phyloP scores from a whole-genome alignment of 1,140 invertebrate species.

The Epicauta chinensis region DNA sequence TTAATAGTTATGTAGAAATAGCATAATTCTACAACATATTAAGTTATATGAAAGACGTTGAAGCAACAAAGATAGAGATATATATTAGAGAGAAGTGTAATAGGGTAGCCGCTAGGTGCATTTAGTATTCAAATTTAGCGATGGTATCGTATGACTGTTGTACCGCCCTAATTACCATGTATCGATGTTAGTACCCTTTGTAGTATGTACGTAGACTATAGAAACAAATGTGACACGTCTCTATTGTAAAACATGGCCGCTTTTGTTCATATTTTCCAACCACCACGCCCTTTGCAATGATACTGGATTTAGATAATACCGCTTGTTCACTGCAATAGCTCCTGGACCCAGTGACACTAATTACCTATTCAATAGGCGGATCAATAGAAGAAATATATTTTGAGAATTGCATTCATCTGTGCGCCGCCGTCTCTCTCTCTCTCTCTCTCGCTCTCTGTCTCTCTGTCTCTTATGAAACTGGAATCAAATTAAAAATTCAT shows the following conservation, averaged over 20 bases:
- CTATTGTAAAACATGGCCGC: constrained; percentile 36
- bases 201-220: constrained; percentile 12
- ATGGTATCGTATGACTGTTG: constrained; percentile 36
- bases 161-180: constrained; percentile 36
- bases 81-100: too few relatives aligned
- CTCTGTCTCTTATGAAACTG: too few relatives aligned
- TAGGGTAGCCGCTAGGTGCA: constrained; percentile 22
- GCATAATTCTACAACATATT: constrained; percentile 13
- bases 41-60: constrained; percentile 11
- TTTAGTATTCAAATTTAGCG: constrained; percentile 35
- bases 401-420: too few relatives aligned
- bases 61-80: too few relatives aligned
- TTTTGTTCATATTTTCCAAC: constrained; percentile 31
- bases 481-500: too few relatives aligned
- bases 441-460: too few relatives aligned
- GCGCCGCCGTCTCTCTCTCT: too few relatives aligned
- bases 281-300: constrained; percentile 29
- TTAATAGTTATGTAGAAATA: constrained; percentile 2
- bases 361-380: too few relatives aligned
- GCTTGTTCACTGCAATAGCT: too few relatives aligned
- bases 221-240: constrained; percentile 35
- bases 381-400: too few relatives aligned
- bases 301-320: constrained; percentile 26
- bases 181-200: constrained; percentile 29
- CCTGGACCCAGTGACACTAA: too few relatives aligned